Evolutionary conservation across 2,113 vertebrate species (phyloP).

Genomic region (Syngnathus typhle): DNA sequence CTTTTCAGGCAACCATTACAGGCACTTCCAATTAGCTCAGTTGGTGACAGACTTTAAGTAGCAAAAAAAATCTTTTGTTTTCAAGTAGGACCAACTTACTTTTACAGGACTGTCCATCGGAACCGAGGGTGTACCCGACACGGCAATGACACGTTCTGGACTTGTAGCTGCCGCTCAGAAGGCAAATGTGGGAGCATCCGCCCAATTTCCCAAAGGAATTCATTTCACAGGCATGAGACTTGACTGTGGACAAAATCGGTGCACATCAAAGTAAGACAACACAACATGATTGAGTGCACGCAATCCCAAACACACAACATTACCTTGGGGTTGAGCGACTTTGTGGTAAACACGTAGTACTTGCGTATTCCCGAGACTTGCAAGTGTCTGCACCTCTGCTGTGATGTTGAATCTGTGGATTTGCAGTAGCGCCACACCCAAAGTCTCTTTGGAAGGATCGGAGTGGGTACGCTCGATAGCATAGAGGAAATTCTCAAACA

Average conservation of each 20-base stretch:
- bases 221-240: constrained; percentile 85
- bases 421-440: constrained; percentile 71
- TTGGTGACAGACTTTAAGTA: background rate
- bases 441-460: constrained; percentile 64
- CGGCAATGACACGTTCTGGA: constrained; percentile 89
- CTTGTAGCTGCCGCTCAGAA: constrained; percentile 91
- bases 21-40: background rate
- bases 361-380: constrained; percentile 72
- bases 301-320: constrained; percentile 6
- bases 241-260: constrained; percentile 67
- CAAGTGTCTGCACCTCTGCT: constrained; percentile 72
- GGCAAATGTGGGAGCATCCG: constrained; percentile 90
- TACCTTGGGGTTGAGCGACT: constrained; percentile 86
- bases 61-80: background rate
- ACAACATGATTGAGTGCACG: background rate
- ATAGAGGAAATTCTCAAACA: constrained; percentile 94
- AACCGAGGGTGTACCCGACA: constrained; percentile 83
- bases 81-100: constrained; percentile 73
- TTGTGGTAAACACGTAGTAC: constrained; percentile 85
- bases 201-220: constrained; percentile 81
- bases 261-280: background rate
- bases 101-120: constrained; percentile 91
- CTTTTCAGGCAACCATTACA: constrained; percentile 3
- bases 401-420: constrained; percentile 89
- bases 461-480: constrained; percentile 75